Evolutionary conservation across 2,888 invertebrate genomes (phyloP).

Genomic region (Parnassius glacialis): DNA sequence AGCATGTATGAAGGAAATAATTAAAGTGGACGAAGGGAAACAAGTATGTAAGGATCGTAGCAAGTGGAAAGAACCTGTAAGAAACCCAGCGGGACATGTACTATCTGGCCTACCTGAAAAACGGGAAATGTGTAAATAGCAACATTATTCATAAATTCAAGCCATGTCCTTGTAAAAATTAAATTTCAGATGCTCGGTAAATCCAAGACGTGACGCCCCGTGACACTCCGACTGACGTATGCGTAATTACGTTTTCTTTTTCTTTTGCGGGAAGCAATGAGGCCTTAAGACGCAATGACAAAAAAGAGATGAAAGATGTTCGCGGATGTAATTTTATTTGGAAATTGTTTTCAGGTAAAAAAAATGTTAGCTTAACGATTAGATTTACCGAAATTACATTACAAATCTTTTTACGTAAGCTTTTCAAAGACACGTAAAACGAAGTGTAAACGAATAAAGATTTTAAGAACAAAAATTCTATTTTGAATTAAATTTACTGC

Average conservation of each 20-base stretch:
- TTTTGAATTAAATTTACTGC: too few relatives aligned
- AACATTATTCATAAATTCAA: conserved; percentile 24
- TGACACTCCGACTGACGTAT: conserved; percentile 28
- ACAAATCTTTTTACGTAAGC: too few relatives aligned
- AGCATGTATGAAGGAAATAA: too few relatives aligned
- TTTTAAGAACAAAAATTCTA: too few relatives aligned
- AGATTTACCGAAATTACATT: too few relatives aligned
- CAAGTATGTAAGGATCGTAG: too few relatives aligned
- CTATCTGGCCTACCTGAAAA: not conserved
- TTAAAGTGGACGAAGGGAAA: too few relatives aligned
- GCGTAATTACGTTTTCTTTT: conserved; percentile 32
- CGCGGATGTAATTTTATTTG: not conserved
- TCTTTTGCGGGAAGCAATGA: not conserved
- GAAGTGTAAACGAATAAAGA: too few relatives aligned
- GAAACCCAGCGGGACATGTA: too few relatives aligned
- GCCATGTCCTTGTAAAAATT: conserved; percentile 17
- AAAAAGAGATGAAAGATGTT: not conserved
- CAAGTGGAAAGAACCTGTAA: too few relatives aligned
- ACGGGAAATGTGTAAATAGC: conserved; percentile 27
- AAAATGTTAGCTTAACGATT: not conserved
- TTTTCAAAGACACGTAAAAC: too few relatives aligned
- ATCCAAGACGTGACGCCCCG: conserved; percentile 23
- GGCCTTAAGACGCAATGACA: not conserved
- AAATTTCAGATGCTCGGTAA: conserved; percentile 20
- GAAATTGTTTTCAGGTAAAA: not conserved